Evolutionary conservation across 92 coral and sea anemone species (phyloP).

Genomic region (Porites cylindrica): DNA sequence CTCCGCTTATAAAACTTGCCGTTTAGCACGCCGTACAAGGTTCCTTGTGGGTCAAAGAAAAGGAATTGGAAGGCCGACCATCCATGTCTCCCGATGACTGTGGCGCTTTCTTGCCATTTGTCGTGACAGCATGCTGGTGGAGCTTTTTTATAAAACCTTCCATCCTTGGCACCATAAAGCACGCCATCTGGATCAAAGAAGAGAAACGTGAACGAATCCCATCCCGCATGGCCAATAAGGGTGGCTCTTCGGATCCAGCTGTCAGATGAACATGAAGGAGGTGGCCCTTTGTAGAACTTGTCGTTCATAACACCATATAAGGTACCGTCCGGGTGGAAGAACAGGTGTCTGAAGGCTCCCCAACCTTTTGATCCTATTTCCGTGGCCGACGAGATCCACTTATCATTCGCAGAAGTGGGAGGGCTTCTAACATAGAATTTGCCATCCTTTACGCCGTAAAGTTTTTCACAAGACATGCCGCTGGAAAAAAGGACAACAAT

Average conservation of each 20-base stretch:
- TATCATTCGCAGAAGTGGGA: neutral
- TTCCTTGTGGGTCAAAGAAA: slow-evolving; percentile 29
- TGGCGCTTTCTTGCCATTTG: slow-evolving; percentile 20
- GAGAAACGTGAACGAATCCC: slow-evolving; percentile 22
- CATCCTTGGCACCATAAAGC: slow-evolving; percentile 26
- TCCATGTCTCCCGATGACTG: slow-evolving; percentile 14
- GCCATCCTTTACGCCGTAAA: neutral
- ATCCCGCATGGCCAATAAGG: slow-evolving; percentile 20
- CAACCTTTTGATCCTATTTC: slow-evolving; percentile 6
- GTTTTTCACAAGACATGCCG: neutral
- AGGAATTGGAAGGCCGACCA: slow-evolving; percentile 31
- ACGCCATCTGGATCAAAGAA: slow-evolving; percentile 46
- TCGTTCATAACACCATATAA: slow-evolving; percentile 12
- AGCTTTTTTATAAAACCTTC: slow-evolving; percentile 15
- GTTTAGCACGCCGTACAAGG: slow-evolving; percentile 28
- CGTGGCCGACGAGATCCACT: slow-evolving; percentile 1
- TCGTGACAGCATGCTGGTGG: slow-evolving; percentile 8
- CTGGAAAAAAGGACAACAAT: neutral
- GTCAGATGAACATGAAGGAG: neutral
- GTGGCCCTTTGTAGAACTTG: slow-evolving; percentile 6
- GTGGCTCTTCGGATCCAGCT: slow-evolving; percentile 16
- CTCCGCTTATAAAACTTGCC: slow-evolving; percentile 9
- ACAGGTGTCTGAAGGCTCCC: slow-evolving; percentile 6
- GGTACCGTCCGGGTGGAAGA: slow-evolving; percentile 36
- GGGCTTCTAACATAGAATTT: neutral